phyloP scores from a whole-genome alignment of 2,888 invertebrate genomes.

The Eretmocerus hayati region DNA sequence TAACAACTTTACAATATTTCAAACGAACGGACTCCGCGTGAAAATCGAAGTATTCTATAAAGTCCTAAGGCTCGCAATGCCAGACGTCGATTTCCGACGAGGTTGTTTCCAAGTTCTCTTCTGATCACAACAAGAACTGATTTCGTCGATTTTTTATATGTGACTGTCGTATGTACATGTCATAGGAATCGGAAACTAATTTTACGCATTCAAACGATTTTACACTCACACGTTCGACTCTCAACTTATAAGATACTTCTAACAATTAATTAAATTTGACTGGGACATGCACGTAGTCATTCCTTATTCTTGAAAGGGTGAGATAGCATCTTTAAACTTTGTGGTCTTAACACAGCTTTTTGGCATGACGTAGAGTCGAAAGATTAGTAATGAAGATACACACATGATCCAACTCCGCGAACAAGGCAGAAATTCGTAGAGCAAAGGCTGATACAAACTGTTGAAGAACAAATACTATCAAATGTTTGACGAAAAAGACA shows the following conservation, averaged over 20 bases:
- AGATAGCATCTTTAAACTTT: too few species aligned
- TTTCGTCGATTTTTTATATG: slow-evolving; percentile 18
- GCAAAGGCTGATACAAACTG: too few species aligned
- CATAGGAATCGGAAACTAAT: slow-evolving; percentile 17
- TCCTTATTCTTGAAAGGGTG: slow-evolving; percentile 7
- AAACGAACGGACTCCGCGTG: slow-evolving; percentile 30
- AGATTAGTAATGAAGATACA: too few species aligned
- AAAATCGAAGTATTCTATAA: slow-evolving; percentile 15
- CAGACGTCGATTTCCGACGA: slow-evolving; percentile 11
- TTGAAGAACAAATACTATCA: too few species aligned
- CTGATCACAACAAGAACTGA: slow-evolving; percentile 22
- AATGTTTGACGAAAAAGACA: too few species aligned
- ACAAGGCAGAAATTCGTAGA: too few species aligned
- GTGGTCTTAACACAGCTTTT: too few species aligned
- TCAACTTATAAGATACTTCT: slow-evolving; percentile 12
- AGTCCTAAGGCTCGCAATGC: slow-evolving; percentile 1
- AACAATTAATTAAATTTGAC: slow-evolving; percentile 18
- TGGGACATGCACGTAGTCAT: slow-evolving; percentile 20
- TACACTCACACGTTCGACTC: slow-evolving; percentile 13
- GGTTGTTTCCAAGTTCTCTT: slow-evolving; percentile 19
- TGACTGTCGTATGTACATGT: slow-evolving; percentile 24
- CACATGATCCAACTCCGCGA: too few species aligned
- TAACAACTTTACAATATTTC: slow-evolving; percentile 40
- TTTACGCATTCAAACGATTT: slow-evolving; percentile 18
- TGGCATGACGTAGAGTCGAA: too few species aligned